A percentile compares a stretch with the other conserved stretches of the same genome.
These are phyloP conservation scores for Lamellibrachia luymesi DNA, from an alignment of 1,140 invertebrate species.

Conservation along the genomic window DNA sequence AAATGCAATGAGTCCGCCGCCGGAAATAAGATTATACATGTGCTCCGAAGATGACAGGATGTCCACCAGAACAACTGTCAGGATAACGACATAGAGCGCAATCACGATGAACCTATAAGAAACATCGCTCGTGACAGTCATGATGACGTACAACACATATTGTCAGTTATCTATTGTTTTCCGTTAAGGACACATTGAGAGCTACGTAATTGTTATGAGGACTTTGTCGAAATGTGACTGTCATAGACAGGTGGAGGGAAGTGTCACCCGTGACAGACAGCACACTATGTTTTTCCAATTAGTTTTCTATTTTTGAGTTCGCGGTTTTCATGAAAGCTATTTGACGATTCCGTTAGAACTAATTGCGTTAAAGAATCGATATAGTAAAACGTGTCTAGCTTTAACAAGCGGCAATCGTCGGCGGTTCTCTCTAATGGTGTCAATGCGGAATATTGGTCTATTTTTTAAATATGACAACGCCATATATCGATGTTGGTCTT, in stretches of 20 bases:
- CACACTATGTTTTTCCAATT: not conserved
- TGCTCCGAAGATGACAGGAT: constrained; percentile 23
- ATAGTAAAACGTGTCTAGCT: not conserved
- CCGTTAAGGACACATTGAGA: not conserved
- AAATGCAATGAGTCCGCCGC: constrained; percentile 41
- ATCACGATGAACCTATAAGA: constrained; percentile 12
- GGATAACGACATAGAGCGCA: not conserved
- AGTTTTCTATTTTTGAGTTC: not conserved
- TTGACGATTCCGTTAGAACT: not conserved
- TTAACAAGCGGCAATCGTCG: not conserved
- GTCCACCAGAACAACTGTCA: not conserved
- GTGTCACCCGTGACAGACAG: too few species aligned
- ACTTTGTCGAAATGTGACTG: not conserved
- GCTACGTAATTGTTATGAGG: not conserved
- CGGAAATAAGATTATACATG: constrained; percentile 44
- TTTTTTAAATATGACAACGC: not conserved
- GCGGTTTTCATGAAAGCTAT: not conserved
- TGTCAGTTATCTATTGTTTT: not conserved
- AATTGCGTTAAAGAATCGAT: not conserved
- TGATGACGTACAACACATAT: not conserved
- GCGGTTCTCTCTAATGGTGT: not conserved
- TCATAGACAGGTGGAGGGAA: not conserved
- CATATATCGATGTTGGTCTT: too few species aligned
- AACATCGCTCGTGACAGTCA: not conserved
- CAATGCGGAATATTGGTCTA: not conserved